Evolutionary conservation across 1,140 invertebrate genomes (phyloP).

Genomic region (Brachionus rotundiformis): DNA sequence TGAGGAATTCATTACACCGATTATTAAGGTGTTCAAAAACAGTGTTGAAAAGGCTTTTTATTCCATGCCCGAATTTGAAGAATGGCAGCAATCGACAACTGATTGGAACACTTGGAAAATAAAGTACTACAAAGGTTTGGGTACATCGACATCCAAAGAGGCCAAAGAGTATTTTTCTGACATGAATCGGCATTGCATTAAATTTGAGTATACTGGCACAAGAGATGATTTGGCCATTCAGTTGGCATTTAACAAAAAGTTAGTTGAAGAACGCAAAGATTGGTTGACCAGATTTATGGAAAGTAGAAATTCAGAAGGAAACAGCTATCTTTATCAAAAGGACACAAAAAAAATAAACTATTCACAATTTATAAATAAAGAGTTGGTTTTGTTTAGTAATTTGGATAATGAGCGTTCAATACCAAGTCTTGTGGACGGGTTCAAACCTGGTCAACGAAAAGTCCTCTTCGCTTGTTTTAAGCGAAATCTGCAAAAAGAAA

Average conservation of each 20-base stretch:
- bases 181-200: conserved; percentile 89
- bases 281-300: conserved; percentile 97
- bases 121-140: conserved; percentile 76
- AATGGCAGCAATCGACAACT: conserved; percentile 86
- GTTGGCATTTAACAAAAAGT: conserved; percentile 94
- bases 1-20: conserved; percentile 98
- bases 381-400: conserved; percentile 94
- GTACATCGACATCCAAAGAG: conserved; percentile 95
- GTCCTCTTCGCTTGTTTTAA: conserved; percentile 92
- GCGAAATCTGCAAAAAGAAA: conserved; percentile 89
- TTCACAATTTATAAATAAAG: conserved; percentile 94
- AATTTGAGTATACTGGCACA: conserved; percentile 80
- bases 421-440: conserved; percentile 84
- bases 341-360: conserved; percentile 81
- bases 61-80: conserved; percentile 95
- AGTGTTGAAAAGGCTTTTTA: conserved; percentile 78
- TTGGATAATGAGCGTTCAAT: conserved; percentile 95
- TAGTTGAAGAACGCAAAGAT: conserved; percentile 89
- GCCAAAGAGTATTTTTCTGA: conserved; percentile 98
- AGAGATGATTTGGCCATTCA: conserved; percentile 89
- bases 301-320: conserved; percentile 76
- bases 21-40: conserved; percentile 88
- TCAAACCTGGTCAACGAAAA: conserved; percentile 96
- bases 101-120: conserved; percentile 90
- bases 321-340: conserved; percentile 86